Percentiles rank a stretch among this genome's conserved stretches.
Evolutionary conservation across 2,113 vertebrate species (phyloP).

Genomic region (Mungos mungo): DNA sequence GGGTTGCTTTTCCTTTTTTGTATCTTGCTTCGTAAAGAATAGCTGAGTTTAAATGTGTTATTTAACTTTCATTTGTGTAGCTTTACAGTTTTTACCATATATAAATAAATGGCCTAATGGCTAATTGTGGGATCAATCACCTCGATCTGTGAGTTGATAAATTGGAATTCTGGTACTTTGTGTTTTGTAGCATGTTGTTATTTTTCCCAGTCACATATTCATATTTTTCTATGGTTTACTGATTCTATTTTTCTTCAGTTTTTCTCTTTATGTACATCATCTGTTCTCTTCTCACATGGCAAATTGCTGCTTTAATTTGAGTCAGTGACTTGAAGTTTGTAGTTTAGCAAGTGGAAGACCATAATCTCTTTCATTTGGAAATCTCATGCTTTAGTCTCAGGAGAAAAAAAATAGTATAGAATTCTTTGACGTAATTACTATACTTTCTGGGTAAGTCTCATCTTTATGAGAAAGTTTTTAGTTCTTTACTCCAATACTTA

Average conservation of each 20-base stretch:
- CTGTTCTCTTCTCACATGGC: not conserved
- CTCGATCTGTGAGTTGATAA: constrained; percentile 11
- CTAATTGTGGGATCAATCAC: not conserved
- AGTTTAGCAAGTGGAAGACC: not conserved
- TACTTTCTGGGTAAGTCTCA: constrained; percentile 14
- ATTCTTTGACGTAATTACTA: constrained; percentile 25
- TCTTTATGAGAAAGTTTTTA: constrained; percentile 39
- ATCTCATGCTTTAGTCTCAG: not conserved
- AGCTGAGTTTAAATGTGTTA: constrained; percentile 25
- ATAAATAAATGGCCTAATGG: not conserved
- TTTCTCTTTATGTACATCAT: not conserved
- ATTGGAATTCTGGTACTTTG: constrained; percentile 38
- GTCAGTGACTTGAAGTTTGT: not conserved
- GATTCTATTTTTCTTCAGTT: constrained; percentile 11
- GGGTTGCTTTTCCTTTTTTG: not conserved
- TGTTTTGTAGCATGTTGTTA: not conserved
- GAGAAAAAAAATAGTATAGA: not conserved
- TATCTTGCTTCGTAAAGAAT: constrained; percentile 35
- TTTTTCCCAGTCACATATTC: not conserved
- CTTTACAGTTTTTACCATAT: constrained; percentile 11
- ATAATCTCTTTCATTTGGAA: constrained; percentile 36
- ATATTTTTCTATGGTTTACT: not conserved
- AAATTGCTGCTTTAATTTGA: constrained; percentile 33
- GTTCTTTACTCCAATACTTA: not conserved
- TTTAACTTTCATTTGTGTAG: constrained; percentile 2